Conservation (phyloP, 1,140 invertebrate genomes). For the Drosophila takahashii region DNA sequence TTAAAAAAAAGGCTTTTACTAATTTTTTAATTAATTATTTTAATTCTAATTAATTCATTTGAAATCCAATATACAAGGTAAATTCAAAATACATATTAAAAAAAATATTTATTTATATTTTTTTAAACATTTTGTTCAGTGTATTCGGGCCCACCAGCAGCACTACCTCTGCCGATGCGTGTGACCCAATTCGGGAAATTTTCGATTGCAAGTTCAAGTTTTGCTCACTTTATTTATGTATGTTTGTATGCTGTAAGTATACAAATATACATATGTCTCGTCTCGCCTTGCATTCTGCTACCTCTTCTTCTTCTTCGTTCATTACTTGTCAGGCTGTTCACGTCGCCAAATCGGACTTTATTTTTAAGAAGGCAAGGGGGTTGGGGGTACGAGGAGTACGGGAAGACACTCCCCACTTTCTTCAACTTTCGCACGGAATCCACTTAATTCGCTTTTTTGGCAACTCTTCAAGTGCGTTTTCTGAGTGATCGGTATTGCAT, state of each 20-base stretch:
- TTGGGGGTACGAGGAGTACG: neutral
- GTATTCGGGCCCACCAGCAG: conserved; percentile 29
- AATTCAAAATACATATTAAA: too few relatives aligned
- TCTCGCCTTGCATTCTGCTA: conserved; percentile 21
- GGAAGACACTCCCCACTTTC: conserved; percentile 42
- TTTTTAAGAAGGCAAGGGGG: neutral
- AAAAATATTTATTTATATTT: too few relatives aligned
- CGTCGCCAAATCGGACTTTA: conserved; percentile 10
- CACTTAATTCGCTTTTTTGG: conserved; percentile 19
- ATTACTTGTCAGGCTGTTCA: conserved; percentile 35
- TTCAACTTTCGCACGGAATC: conserved; percentile 33
- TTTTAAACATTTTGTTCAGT: neutral
- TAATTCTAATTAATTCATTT: too few relatives aligned
- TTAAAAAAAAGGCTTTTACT: too few relatives aligned
- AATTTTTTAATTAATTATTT: too few relatives aligned
- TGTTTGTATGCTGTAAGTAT: conserved; percentile 2
- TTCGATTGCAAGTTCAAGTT: conserved; percentile 81
- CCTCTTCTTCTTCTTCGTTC: neutral
- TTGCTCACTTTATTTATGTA: conserved; percentile 35
- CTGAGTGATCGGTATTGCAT: neutral
- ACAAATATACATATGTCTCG: conserved; percentile 6
- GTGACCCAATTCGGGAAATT: conserved; percentile 72
- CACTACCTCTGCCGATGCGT: conserved; percentile 67
- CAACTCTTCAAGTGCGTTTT: conserved; percentile 2
- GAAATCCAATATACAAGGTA: too few relatives aligned